Evolutionary conservation across 2,797 vertebrate genomes (phyloP).

Genomic region (Hypotaenidia okinawae): DNA sequence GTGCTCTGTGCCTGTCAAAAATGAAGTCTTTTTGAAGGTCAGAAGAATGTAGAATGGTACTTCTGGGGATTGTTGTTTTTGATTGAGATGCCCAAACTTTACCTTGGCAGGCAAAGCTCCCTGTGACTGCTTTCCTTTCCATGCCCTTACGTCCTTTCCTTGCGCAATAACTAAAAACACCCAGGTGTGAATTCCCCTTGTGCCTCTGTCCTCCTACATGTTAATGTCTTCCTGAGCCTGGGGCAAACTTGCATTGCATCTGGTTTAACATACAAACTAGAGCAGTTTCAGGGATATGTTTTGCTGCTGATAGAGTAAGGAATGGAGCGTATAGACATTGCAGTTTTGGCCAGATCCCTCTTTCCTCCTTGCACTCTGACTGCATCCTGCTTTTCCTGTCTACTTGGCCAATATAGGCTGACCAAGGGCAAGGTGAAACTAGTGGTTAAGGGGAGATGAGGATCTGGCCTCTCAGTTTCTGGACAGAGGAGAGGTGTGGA

Average conservation of each 20-base stretch:
- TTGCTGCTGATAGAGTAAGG: not conserved
- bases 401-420: not conserved
- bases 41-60: not conserved
- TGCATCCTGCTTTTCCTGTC: not conserved
- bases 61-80: not conserved
- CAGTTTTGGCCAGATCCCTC: not conserved
- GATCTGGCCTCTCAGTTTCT: not conserved
- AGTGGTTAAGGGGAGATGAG: not conserved
- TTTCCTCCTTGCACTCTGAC: not conserved
- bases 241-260: not conserved
- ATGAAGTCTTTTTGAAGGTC: not conserved
- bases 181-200: not conserved
- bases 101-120: not conserved
- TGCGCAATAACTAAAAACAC: not conserved
- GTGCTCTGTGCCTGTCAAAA: not conserved
- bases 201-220: not conserved
- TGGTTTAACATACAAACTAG: not conserved
- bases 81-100: not conserved
- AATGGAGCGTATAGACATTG: rapidly evolving
- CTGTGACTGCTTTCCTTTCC: not conserved
- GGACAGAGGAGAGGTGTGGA: not conserved
- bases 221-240: not conserved
- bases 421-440: not conserved
- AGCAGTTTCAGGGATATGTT: not conserved
- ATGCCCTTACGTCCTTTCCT: rapidly evolving